Conservation (phyloP, 2,888 invertebrate genomes). For the Lasioglossum pauxillum region DNA sequence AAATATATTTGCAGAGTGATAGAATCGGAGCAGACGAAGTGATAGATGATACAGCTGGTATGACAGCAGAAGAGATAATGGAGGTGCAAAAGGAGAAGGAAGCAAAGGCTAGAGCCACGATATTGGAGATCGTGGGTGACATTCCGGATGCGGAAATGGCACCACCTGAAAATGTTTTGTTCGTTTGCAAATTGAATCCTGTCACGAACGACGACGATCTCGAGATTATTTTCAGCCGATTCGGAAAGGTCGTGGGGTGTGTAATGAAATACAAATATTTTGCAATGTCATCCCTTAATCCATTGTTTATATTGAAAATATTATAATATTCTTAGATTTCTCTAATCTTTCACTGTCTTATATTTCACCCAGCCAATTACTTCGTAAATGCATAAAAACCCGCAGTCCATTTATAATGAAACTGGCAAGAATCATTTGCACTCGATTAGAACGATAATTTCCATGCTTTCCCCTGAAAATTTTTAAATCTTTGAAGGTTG, state of each 20-base stretch:
- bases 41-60: constrained; percentile 95
- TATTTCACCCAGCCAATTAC: too few species aligned
- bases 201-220: constrained; percentile 98
- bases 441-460: background rate
- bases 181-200: constrained; percentile 99
- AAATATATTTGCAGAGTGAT: constrained; percentile 87
- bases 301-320: too few species aligned
- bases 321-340: too few species aligned
- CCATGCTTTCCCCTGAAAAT: background rate
- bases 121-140: constrained; percentile 99
- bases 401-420: background rate
- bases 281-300: too few species aligned
- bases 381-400: too few species aligned
- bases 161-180: constrained; percentile 99
- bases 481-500: background rate
- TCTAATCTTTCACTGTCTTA: too few species aligned
- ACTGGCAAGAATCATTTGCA: background rate
- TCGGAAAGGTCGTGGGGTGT: constrained; percentile 93
- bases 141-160: constrained; percentile 98
- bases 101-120: constrained; percentile 98
- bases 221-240: constrained; percentile 98
- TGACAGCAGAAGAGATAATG: constrained; percentile 92
- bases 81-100: constrained; percentile 96
- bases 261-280: background rate
- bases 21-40: constrained; percentile 97